Evolutionary conservation across 2,888 invertebrate genomes (phyloP).

Genomic region (Caenorhabditis imperialis): DNA sequence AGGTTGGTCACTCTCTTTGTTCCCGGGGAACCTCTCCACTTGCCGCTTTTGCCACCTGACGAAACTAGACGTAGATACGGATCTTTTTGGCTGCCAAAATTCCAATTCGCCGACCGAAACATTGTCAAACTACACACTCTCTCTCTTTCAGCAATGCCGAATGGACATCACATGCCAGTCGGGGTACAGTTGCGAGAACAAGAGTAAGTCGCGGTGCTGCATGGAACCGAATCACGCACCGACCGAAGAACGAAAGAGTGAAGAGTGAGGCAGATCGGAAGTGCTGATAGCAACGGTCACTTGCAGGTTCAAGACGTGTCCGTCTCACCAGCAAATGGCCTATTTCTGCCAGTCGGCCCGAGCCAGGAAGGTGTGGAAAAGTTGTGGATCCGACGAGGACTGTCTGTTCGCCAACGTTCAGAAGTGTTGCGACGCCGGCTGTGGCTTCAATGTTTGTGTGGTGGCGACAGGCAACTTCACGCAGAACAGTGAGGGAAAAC

Average conservation of each 20-base stretch:
- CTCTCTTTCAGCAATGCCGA: slow-evolving; percentile 39
- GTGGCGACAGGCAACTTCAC: slow-evolving; percentile 27
- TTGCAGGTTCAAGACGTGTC: slow-evolving; percentile 42
- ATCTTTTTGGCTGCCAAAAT: slow-evolving; percentile 15
- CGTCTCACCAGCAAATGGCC: slow-evolving; percentile 29
- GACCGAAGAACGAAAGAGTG: slow-evolving; percentile 22
- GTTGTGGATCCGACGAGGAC: slow-evolving; percentile 25
- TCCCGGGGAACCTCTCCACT: slow-evolving; percentile 10
- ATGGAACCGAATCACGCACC: slow-evolving; percentile 33
- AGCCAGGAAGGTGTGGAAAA: slow-evolving; percentile 18
- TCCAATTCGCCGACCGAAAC: too few relatives aligned
- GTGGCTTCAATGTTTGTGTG: slow-evolving; percentile 46
- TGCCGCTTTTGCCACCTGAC: slow-evolving; percentile 19
- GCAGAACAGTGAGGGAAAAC: slow-evolving; percentile 19
- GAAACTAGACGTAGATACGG: slow-evolving; percentile 39
- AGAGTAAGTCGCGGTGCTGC: slow-evolving; percentile 38
- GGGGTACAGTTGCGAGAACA: slow-evolving; percentile 50
- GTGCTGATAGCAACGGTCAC: slow-evolving; percentile 11
- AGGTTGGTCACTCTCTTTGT: slow-evolving; percentile 26
- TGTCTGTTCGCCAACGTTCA: slow-evolving; percentile 41
- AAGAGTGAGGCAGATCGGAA: slow-evolving; percentile 5
- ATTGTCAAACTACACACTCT: too few relatives aligned
- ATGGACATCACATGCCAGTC: slow-evolving; percentile 39
- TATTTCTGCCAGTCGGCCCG: slow-evolving; percentile 35
- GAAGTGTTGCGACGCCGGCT: slow-evolving; percentile 42